phyloP scores from a whole-genome alignment of 64 coral and sea anemone species.

The Orbicella faveolata region DNA sequence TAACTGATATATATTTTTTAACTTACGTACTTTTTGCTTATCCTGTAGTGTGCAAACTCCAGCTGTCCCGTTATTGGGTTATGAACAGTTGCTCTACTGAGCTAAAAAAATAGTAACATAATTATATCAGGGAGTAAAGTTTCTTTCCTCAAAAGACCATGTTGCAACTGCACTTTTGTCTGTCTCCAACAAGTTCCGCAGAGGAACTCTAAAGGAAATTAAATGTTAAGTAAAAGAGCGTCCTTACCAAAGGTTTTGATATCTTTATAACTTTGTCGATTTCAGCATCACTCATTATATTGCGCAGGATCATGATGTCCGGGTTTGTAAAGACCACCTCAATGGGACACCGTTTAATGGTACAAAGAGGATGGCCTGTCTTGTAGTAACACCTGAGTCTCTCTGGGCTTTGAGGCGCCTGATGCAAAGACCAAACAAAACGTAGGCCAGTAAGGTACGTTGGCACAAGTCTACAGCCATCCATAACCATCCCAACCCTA shows the following conservation, averaged over 20 bases:
- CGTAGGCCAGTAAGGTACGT: background rate
- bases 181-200: background rate
- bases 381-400: conserved; percentile 65
- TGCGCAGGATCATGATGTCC: conserved; percentile 68
- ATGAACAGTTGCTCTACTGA: conserved; percentile 83
- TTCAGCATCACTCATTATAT: conserved; percentile 61
- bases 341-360: conserved; percentile 64
- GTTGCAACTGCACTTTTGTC: background rate
- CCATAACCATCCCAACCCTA: too few species aligned
- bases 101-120: conserved; percentile 12
- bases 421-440: background rate
- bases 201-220: background rate
- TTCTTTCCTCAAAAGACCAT: too few species aligned
- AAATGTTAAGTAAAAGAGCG: background rate
- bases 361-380: conserved; percentile 59
- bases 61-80: conserved; percentile 76
- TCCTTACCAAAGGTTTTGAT: conserved; percentile 75
- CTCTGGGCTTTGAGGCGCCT: conserved; percentile 64
- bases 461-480: background rate
- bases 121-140: background rate
- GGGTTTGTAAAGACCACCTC: conserved; percentile 84
- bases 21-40: conserved; percentile 83
- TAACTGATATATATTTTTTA: background rate
- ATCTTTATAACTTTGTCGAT: conserved; percentile 74
- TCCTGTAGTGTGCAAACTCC: conserved; percentile 71